Conservation (phyloP, 35 echinoderm and acorn worm genomes). For the Chiridota heheva region DNA sequence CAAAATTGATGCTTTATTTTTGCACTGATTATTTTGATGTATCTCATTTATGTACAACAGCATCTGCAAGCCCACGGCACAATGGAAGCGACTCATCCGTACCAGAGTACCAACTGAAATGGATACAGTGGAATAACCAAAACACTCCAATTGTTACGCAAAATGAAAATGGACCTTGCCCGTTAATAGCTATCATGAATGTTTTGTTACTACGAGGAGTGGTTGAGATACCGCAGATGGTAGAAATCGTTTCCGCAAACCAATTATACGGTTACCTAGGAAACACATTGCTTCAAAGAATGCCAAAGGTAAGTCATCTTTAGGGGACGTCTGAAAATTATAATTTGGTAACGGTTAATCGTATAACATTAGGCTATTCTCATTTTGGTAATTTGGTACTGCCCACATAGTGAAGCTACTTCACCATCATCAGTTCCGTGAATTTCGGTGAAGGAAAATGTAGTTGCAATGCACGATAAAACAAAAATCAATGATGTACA, state of each 20-base stretch:
- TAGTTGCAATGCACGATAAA: too few relatives aligned
- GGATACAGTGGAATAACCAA: conserved; percentile 75
- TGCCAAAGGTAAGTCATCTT: conserved; percentile 60
- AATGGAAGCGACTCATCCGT: conserved; percentile 27
- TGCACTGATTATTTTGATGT: too few relatives aligned
- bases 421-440: too few relatives aligned
- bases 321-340: not conserved
- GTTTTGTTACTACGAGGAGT: conserved; percentile 72
- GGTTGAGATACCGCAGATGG: conserved; percentile 67
- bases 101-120: conserved; percentile 94
- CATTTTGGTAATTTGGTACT: too few relatives aligned
- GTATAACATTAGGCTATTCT: too few relatives aligned
- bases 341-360: not conserved
- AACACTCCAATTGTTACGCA: conserved; percentile 90
- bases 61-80: conserved; percentile 43
- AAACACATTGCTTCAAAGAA: conserved; percentile 70
- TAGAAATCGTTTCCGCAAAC: conserved; percentile 83
- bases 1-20: too few relatives aligned
- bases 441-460: too few relatives aligned
- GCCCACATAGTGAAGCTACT: too few relatives aligned
- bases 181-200: conserved; percentile 86
- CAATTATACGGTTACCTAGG: conserved; percentile 93
- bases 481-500: too few relatives aligned
- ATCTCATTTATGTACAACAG: conserved; percentile 34
- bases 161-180: conserved; percentile 94